Percentiles rank a stretch among this genome's conserved stretches.
Conservation (phyloP, 1,140 invertebrate species). For the Drosophila quadrilineata region DNA sequence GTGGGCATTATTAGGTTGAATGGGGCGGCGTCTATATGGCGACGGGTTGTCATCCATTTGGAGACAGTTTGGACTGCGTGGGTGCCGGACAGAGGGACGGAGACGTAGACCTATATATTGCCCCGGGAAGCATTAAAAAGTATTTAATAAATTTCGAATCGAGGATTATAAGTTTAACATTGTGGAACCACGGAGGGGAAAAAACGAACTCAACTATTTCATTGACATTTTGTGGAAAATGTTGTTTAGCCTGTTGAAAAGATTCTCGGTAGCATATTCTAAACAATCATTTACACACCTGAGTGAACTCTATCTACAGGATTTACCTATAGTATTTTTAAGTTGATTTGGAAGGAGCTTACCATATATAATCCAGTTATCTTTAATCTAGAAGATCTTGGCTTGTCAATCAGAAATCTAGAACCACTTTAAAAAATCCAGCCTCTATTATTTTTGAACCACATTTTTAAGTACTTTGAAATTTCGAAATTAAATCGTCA, state of each 20-base stretch:
- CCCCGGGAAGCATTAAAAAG: slow-evolving; percentile 61
- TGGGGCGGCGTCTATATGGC: slow-evolving; percentile 54
- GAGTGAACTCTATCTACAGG: slow-evolving; percentile 55
- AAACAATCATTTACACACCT: slow-evolving; percentile 58
- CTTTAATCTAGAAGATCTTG: background rate
- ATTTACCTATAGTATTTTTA: too few species aligned
- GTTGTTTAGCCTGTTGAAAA: slow-evolving; percentile 42
- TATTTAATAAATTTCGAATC: slow-evolving; percentile 69
- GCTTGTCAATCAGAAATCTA: too few species aligned
- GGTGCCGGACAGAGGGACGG: slow-evolving; percentile 62
- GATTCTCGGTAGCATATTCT: slow-evolving; percentile 23
- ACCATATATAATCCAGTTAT: too few species aligned
- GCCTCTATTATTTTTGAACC: too few species aligned
- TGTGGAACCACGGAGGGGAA: slow-evolving; percentile 8
- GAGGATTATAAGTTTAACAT: slow-evolving; percentile 61
- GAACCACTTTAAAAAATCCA: too few species aligned
- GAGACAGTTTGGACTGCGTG: slow-evolving; percentile 52
- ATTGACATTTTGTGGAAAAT: slow-evolving; percentile 68
- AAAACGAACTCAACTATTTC: slow-evolving; percentile 34
- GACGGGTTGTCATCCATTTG: slow-evolving; percentile 39
- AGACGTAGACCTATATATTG: slow-evolving; percentile 44
- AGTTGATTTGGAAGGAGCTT: too few species aligned
- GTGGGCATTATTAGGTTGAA: slow-evolving; percentile 67
- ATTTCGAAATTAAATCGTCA: background rate
- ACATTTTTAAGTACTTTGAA: background rate